These are phyloP conservation scores for Crax fasciolata DNA, from an alignment of 2,797 vertebrate species.

Conservation along the genomic window DNA sequence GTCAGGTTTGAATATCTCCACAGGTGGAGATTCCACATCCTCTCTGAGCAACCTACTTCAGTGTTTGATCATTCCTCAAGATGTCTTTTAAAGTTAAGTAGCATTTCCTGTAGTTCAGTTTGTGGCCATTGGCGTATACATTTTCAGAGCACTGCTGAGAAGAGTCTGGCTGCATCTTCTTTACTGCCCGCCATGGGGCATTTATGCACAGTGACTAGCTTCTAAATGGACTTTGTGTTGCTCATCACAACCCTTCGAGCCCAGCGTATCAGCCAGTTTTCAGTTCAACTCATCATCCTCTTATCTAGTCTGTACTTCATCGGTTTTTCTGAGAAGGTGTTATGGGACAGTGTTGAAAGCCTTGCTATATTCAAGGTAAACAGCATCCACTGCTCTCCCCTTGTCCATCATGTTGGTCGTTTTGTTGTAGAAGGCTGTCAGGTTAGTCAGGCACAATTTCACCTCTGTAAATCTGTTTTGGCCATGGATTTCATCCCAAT, in stretches of 20 bases:
- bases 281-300: neutral
- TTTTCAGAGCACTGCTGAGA: neutral
- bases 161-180: neutral
- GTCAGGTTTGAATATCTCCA: neutral
- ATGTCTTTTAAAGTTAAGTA: neutral
- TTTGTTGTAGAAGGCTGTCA: neutral
- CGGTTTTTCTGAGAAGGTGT: neutral
- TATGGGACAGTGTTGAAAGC: neutral
- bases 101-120: neutral
- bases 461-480: neutral
- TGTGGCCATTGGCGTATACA: neutral
- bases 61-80: neutral
- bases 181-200: fast-evolving
- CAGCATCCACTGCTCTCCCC: neutral
- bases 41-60: neutral
- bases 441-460: neutral
- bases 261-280: neutral
- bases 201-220: neutral
- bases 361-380: neutral
- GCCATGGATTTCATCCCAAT: neutral
- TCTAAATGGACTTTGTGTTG: neutral
- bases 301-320: neutral
- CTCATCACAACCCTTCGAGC: neutral
- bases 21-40: neutral
- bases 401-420: neutral